Evolutionary conservation across 2,888 invertebrate species (phyloP), one percentile per base, ranked within the genome.

Genomic region (Agapetus fuscipes): DNA sequence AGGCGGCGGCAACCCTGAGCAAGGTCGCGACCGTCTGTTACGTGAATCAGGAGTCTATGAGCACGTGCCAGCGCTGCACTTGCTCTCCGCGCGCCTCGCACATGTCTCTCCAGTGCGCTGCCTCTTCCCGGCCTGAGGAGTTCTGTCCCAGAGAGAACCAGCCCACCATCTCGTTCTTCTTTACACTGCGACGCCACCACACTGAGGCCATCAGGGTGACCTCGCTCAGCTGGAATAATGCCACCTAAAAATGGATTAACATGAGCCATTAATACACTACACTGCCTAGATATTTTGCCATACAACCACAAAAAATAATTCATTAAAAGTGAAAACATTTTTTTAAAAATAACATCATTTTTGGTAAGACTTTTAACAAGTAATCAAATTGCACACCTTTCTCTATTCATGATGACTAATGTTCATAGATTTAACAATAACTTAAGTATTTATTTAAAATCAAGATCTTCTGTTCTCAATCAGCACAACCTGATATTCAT

Each of bases 101-200:
- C 76, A 94, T 86, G 55, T 93, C 93, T 60, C 83, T 81, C 94
- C 94, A 95, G 61, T 95, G 94, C 14, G 86, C 78, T 39, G 84
- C 72, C 62, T 94, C 91, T 57, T 93, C 94, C 37, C 90, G 83
- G 14, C 93, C 91, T 39, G 91, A 90, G 51, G 89, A 84, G 66
- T 87, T 91, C 59, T 88, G 73, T 4, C 95, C 95, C 41, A 95
- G 65, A 45, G 91, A 86, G 67, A 95, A 90, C 94, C 95, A 95
- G 44, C 95, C 95, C 51, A 95, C 86, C 86, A 94, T 89, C 62
- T 95, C 94, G 57, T 94, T 89, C 51, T 89, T 83, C 59, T 94
- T 95, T 50, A 84, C 83, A 59, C 93, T 88, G 51, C 91, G 83
- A 48, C 89, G 83, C 59, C 91, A 86, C 73, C 94, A 94, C 40